A percentile compares a stretch with the other conserved stretches of the same genome.
Conservation (phyloP, 2,888 invertebrate species). For the Pocota personata region DNA sequence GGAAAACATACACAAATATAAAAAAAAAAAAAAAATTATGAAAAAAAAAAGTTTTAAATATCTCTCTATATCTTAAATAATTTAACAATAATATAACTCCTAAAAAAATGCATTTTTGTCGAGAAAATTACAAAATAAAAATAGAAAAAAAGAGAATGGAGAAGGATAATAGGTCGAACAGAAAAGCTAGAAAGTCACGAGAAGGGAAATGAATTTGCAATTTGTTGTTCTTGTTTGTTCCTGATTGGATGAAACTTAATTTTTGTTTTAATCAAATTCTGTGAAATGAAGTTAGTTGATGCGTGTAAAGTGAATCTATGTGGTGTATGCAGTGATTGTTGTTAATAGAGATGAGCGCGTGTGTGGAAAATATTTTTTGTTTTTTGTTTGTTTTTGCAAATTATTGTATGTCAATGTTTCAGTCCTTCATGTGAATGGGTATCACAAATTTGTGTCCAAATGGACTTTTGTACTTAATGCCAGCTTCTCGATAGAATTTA, state of each 20-base stretch:
- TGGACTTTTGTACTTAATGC: constrained; percentile 92
- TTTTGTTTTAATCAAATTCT: background rate
- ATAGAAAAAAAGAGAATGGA: background rate
- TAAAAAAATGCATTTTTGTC: constrained; percentile 65
- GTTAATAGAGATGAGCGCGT: constrained; percentile 48
- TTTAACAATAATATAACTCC: constrained; percentile 52
- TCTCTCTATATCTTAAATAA: constrained; percentile 67
- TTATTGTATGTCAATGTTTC: constrained; percentile 78
- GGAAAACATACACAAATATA: constrained; percentile 10
- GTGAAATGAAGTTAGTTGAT: background rate
- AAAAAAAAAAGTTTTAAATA: constrained; percentile 46
- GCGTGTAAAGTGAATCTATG: background rate
- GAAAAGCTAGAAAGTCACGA: background rate
- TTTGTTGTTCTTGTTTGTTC: background rate
- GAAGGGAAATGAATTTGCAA: background rate
- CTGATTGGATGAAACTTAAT: constrained; percentile 1
- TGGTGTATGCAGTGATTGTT: constrained; percentile 38
- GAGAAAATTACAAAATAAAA: constrained; percentile 44
- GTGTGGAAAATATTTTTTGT: constrained; percentile 55
- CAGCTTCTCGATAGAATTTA: constrained; percentile 89
- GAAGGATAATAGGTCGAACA: background rate
- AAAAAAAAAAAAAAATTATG: constrained; percentile 12
- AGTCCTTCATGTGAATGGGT: constrained; percentile 86
- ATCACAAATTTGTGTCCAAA: constrained; percentile 93
- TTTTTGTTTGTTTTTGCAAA: constrained; percentile 66